Evolutionary conservation across 2,797 vertebrate genomes (phyloP).

Genomic region (Danio jaintianensis): DNA sequence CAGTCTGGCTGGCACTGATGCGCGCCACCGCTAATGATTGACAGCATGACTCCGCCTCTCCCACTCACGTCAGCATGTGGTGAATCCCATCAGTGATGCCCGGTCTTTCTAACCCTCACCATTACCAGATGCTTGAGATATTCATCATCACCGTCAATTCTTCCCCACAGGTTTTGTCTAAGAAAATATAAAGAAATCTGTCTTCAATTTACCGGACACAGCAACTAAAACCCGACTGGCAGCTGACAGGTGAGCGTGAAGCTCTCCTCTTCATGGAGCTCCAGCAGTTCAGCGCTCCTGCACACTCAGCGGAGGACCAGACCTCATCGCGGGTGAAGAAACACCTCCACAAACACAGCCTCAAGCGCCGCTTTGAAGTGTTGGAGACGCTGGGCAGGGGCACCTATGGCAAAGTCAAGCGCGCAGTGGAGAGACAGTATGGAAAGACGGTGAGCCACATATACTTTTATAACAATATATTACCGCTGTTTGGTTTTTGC

Average conservation of each 20-base stretch:
- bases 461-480: background rate
- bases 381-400: slow-evolving; percentile 84
- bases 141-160: background rate
- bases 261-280: slow-evolving; percentile 7
- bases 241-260: background rate
- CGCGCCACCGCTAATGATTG: slow-evolving; percentile 4
- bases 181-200: background rate
- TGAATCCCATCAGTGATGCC: background rate
- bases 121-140: background rate
- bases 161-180: too few species aligned
- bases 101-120: background rate
- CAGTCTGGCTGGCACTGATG: background rate
- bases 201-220: background rate
- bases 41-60: slow-evolving; percentile 6
- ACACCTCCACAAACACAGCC: slow-evolving; percentile 84
- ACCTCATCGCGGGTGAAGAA: slow-evolving; percentile 72
- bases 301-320: background rate
- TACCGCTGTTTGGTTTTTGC: background rate
- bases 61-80: background rate
- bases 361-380: slow-evolving; percentile 82
- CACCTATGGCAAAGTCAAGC: slow-evolving; percentile 84
- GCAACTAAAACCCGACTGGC: background rate
- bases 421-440: slow-evolving; percentile 76
- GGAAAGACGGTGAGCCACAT: slow-evolving; percentile 63
- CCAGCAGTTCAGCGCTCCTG: background rate